Conservation (phyloP, 1,140 invertebrate genomes). For the Paraescarpia echinospica region DNA sequence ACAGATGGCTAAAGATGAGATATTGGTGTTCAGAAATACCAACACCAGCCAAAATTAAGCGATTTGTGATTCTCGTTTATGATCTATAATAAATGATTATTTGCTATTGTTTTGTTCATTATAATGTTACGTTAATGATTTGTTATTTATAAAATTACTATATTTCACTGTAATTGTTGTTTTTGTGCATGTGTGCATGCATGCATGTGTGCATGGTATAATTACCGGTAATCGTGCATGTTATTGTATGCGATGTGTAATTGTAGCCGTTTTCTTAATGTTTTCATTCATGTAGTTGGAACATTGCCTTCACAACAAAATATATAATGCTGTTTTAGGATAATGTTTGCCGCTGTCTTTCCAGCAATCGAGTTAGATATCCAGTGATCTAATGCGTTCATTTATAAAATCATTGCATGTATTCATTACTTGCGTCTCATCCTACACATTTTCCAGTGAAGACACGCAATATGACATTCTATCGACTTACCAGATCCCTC, state of each 20-base stretch:
- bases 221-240: not conserved
- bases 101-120: not conserved
- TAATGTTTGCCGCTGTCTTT: not conserved
- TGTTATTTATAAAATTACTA: not conserved
- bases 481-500: not conserved
- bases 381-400: not conserved
- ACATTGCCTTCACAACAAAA: not conserved
- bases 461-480: not conserved
- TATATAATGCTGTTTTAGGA: not conserved
- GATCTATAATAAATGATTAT: not conserved
- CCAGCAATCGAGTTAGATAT: not conserved
- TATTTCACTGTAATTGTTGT: not conserved
- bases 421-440: not conserved
- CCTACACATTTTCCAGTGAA: not conserved
- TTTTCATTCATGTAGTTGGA: not conserved
- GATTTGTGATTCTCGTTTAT: not conserved
- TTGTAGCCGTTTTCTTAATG: not conserved
- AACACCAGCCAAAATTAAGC: not conserved
- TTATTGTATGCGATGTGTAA: not conserved
- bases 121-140: not conserved
- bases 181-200: no score
- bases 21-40: not conserved
- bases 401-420: not conserved
- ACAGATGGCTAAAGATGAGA: not conserved
- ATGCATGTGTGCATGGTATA: not conserved